Base-by-base conservation (phyloP, 1,140 invertebrate species). In the Drosophila seguyi region DNA sequence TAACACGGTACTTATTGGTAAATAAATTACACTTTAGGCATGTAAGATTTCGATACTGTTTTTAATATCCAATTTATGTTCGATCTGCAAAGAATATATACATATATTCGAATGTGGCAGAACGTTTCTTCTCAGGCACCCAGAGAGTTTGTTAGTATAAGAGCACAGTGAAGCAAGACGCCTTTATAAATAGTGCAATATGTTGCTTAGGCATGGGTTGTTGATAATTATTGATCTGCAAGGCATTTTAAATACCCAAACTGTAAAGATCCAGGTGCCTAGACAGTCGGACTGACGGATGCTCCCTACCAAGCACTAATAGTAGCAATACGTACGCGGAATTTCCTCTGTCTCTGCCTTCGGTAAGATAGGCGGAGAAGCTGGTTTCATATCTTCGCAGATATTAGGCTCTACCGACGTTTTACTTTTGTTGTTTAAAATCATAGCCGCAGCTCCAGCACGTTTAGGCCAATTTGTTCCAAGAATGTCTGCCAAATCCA, bases 401-500 rank as follows among this genome's bases (percentile, higher is more conserved):
- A 11, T 36, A 25, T 11, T 55, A 5, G 25, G 29, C 6, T 76
- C 73, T 5, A 36, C 6, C 6, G n/a, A 18, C 3, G 42, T 20
- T 74, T 60, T 52, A 36, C 10, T 41, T 42, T 50, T 68, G 52
- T 82, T 82, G 56, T 82, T 82, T 29, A 82, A 68, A 13, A 82
- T 60, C 41, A 63, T 68, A 38, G 67, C 80, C 7, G 50, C 74
- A 36, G 65, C 57, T 38, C 93, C 91, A 1, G 84, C 78, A 8
- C 58, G 74, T 25, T 73, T 79, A 1, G 87, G 63, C 92, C 92
- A 93, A n/a, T 77, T 78, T n/a, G 73, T 65, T n/a, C 91, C 93
- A 22, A 93, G 86, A 14, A 92, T 75, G 56, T 93, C 93, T 20
- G 90, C 90, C 62, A 93, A 76, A 65, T 93, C 92, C 34, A 93